Conservation (phyloP, 2,113 vertebrate species). For the Callopanchax toddi region DNA sequence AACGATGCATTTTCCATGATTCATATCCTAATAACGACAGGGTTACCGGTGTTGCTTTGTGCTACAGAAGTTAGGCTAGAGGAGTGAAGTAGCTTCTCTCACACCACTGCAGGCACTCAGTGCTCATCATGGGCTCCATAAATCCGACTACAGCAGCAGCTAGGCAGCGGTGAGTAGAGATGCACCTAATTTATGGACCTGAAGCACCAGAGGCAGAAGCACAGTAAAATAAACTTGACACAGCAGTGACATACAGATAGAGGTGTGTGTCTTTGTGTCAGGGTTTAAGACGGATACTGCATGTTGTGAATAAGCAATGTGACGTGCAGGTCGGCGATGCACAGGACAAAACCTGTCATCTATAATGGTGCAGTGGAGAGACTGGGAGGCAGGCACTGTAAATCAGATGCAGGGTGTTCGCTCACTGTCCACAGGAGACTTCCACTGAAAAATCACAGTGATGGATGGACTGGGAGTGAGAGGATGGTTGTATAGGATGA, state of each 20-base stretch:
- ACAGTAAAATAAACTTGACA: slow-evolving; percentile 47
- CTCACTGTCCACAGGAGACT: slow-evolving; percentile 31
- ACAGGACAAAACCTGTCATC: slow-evolving; percentile 34
- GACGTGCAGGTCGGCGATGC: slow-evolving; percentile 26
- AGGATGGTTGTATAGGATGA: slow-evolving; percentile 29
- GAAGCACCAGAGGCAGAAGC: slow-evolving; percentile 51
- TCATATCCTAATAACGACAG: slow-evolving; percentile 21
- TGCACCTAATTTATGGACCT: slow-evolving; percentile 58
- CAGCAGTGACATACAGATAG: slow-evolving; percentile 47
- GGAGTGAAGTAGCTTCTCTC: slow-evolving; percentile 51
- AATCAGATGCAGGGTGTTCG: slow-evolving; percentile 45
- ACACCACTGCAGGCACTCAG: slow-evolving; percentile 62
- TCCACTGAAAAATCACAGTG: slow-evolving; percentile 44
- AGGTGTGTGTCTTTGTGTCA: slow-evolving; percentile 17
- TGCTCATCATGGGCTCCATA: slow-evolving; percentile 62
- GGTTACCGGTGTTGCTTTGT: slow-evolving; percentile 33
- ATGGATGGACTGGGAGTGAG: slow-evolving; percentile 37
- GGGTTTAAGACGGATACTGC: not conserved
- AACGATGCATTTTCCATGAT: slow-evolving; percentile 17
- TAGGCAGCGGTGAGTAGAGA: slow-evolving; percentile 37
- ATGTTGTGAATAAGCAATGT: slow-evolving; percentile 16
- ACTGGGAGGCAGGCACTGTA: slow-evolving; percentile 39
- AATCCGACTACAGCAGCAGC: slow-evolving; percentile 59
- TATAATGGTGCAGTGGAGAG: slow-evolving; percentile 26
- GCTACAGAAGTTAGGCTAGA: slow-evolving; percentile 43